A percentile compares a stretch with the other conserved stretches of the same genome.
Conservation (phyloP, 2,113 vertebrate species). For the Heterotis niloticus region DNA sequence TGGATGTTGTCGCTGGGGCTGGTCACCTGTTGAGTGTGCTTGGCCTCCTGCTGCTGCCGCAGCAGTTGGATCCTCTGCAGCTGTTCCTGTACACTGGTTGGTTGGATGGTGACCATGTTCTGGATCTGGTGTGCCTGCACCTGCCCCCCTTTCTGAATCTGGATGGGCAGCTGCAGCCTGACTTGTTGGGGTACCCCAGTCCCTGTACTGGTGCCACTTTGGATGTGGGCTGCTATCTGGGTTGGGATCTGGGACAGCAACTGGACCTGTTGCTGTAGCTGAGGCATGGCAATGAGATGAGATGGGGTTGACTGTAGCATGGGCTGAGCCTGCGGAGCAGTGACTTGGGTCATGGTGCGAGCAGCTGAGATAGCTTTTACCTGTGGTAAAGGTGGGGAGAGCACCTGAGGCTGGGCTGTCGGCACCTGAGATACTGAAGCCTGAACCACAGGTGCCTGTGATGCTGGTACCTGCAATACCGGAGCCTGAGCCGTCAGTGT, state of each 20-base stretch:
- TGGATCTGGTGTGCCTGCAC: slow-evolving; percentile 81
- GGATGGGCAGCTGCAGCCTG: slow-evolving; percentile 81
- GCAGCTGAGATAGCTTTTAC: neutral
- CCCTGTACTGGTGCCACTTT: slow-evolving; percentile 52
- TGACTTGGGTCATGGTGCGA: slow-evolving; percentile 60
- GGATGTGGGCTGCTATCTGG: slow-evolving; percentile 60
- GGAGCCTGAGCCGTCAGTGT: no score
- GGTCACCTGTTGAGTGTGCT: slow-evolving; percentile 69
- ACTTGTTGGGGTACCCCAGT: slow-evolving; percentile 75
- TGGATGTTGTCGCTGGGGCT: slow-evolving; percentile 85
- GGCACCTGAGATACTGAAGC: no score
- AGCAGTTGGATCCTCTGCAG: slow-evolving; percentile 89
- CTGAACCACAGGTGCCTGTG: no score
- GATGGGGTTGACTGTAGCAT: slow-evolving; percentile 73
- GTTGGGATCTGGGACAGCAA: slow-evolving; percentile 78
- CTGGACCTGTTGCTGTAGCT: slow-evolving; percentile 82
- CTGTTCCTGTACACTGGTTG: slow-evolving; percentile 85
- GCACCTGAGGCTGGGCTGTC: no score
- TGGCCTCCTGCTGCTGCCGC: slow-evolving; percentile 83
- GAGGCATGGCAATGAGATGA: slow-evolving; percentile 76
- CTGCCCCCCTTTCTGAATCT: slow-evolving; percentile 73
- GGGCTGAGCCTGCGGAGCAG: slow-evolving; percentile 61
- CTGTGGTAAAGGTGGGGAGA: neutral
- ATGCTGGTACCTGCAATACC: no score
- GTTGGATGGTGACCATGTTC: slow-evolving; percentile 86